phyloP scores from a whole-genome alignment of 2,888 invertebrate genomes.

The Monopis laevigella region DNA sequence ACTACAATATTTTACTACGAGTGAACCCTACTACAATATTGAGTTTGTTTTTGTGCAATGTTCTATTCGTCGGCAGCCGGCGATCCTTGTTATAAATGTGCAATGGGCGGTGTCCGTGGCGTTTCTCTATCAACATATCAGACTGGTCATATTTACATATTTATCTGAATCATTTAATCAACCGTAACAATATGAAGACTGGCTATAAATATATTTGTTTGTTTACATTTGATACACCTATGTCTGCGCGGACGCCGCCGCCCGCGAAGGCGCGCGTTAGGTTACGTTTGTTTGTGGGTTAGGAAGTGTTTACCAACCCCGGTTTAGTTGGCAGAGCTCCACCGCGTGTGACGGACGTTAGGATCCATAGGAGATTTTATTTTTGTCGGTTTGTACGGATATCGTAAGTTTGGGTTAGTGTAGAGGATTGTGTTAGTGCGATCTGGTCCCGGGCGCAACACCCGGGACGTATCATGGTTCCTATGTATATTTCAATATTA shows the following conservation, averaged over 20 bases:
- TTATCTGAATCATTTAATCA: too few species aligned
- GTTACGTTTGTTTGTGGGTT: slow-evolving; percentile 57
- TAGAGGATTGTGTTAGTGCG: slow-evolving; percentile 58
- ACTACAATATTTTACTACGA: slow-evolving; percentile 65
- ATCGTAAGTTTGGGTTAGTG: slow-evolving; percentile 47
- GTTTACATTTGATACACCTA: too few species aligned
- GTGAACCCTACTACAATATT: slow-evolving; percentile 67
- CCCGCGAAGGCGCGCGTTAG: slow-evolving; percentile 60
- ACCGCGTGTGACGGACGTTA: slow-evolving; percentile 29
- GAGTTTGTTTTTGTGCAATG: slow-evolving; percentile 66
- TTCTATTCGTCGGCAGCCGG: slow-evolving; percentile 64
- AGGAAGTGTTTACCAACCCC: slow-evolving; percentile 28
- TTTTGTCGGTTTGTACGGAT: slow-evolving; percentile 22
- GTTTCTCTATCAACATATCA: too few species aligned
- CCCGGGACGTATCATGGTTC: slow-evolving; percentile 67
- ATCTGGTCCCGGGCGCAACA: slow-evolving; percentile 57
- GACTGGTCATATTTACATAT: too few species aligned
- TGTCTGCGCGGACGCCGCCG: slow-evolving; percentile 11
- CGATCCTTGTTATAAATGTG: slow-evolving; percentile 60
- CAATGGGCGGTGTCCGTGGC: slow-evolving; percentile 38
- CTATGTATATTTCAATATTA: slow-evolving; percentile 70
- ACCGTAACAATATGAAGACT: too few species aligned
- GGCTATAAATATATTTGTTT: too few species aligned
- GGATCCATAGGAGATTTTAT: slow-evolving; percentile 23
- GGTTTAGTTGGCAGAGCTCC: slow-evolving; percentile 26